A percentile compares a stretch with the other conserved stretches of the same genome.
phyloP scores from a whole-genome alignment of 2,113 vertebrate species.

The Bubo scandiacus region DNA sequence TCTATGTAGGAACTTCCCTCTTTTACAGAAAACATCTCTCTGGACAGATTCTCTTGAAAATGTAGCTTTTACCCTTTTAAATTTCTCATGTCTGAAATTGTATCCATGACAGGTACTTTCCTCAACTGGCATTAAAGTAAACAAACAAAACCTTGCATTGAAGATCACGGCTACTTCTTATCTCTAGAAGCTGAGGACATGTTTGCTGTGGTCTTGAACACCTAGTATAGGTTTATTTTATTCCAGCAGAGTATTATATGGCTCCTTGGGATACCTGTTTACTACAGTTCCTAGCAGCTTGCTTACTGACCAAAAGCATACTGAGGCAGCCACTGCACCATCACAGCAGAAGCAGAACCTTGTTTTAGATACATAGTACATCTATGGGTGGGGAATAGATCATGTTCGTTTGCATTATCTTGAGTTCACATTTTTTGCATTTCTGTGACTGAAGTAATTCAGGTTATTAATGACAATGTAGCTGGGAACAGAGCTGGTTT shows the following conservation, averaged over 20 bases:
- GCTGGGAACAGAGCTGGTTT: not conserved
- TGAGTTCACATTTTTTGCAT: not conserved
- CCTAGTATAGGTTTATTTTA: not conserved
- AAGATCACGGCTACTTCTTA: not conserved
- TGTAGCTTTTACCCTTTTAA: not conserved
- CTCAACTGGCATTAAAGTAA: not conserved
- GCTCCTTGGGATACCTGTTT: not conserved
- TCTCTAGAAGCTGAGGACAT: not conserved
- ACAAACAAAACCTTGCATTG: not conserved
- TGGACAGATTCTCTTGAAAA: not conserved
- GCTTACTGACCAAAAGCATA: not conserved
- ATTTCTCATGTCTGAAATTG: not conserved
- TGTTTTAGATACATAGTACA: not conserved
- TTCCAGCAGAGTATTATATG: not conserved
- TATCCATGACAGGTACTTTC: not conserved
- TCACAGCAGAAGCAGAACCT: not conserved
- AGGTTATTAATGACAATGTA: not conserved
- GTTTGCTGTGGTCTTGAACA: not conserved
- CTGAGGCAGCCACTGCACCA: not conserved
- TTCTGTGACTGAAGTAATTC: not conserved
- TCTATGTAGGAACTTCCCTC: not conserved
- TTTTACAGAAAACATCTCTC: not conserved
- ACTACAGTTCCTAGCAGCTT: not conserved
- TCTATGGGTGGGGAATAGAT: not conserved
- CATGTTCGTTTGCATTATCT: rapidly evolving